Conservation (phyloP, 2,888 invertebrate species). For the Lasioglossum villosulum region DNA sequence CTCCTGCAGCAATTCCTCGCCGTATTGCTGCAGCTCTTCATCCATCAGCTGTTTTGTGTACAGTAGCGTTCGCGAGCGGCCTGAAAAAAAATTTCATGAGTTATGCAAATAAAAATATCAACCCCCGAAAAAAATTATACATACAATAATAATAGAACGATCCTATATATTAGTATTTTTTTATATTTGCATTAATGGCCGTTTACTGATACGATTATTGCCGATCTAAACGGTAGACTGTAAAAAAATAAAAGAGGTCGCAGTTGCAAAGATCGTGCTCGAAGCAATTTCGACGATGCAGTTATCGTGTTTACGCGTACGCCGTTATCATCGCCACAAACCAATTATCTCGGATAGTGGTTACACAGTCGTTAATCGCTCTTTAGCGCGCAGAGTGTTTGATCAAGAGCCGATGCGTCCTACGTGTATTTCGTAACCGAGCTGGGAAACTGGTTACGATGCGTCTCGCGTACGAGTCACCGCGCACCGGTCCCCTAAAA, state of each 20-base stretch:
- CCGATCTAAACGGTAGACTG: neutral
- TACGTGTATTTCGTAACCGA: slow-evolving; percentile 50
- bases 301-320: slow-evolving; percentile 29
- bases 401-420: neutral
- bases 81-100: slow-evolving; percentile 62
- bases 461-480: slow-evolving; percentile 41
- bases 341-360: slow-evolving; percentile 11
- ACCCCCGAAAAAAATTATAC: neutral
- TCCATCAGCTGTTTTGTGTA: slow-evolving; percentile 80
- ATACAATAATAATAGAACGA: neutral
- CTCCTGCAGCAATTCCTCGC: slow-evolving; percentile 81
- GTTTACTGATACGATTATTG: neutral
- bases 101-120: neutral
- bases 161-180: no score
- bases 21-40: slow-evolving; percentile 80
- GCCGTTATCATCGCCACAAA: slow-evolving; percentile 1
- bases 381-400: neutral
- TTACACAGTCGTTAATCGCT: neutral
- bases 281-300: neutral
- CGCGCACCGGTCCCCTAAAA: slow-evolving; percentile 38
- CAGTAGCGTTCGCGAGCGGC: slow-evolving; percentile 82
- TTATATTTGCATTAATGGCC: neutral
- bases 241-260: neutral
- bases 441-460: slow-evolving; percentile 43
- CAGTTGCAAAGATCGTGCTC: neutral